Percentiles rank a stretch among this genome's conserved stretches.
phyloP scores from a whole-genome alignment of 2,888 invertebrate genomes.

The Epistrophella euchroma region DNA sequence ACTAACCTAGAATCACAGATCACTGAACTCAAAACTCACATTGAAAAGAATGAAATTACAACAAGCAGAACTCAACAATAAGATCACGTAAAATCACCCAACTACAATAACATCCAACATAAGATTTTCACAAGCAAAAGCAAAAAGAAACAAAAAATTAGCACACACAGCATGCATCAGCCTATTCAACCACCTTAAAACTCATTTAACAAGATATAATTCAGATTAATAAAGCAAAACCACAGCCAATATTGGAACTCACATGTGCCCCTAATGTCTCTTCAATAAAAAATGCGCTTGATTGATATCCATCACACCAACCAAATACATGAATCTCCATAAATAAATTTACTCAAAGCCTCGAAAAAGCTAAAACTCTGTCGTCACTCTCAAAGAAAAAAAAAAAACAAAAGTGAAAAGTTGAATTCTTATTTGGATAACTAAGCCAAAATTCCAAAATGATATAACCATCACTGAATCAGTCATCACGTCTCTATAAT shows the following conservation, averaged over 20 bases:
- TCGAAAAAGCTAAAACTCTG: background rate
- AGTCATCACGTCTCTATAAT: background rate
- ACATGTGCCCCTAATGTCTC: background rate
- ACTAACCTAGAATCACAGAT: too few species aligned
- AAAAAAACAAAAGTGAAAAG: conserved; percentile 1
- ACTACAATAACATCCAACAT: background rate
- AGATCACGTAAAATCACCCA: background rate
- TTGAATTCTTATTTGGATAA: conserved; percentile 22
- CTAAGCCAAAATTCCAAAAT: background rate
- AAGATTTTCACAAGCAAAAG: background rate
- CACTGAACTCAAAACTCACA: too few species aligned
- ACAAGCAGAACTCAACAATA: background rate
- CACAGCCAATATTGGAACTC: conserved; percentile 21
- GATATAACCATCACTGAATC: conserved; percentile 3
- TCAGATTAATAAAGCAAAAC: conserved; percentile 20
- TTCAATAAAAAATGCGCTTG: background rate
- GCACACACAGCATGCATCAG: conserved; percentile 12
- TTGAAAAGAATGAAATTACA: background rate
- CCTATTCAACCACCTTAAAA: background rate
- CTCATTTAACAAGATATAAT: conserved; percentile 21
- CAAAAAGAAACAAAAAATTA: background rate
- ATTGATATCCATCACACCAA: background rate
- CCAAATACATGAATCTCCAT: conserved; percentile 1
- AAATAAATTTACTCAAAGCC: background rate
- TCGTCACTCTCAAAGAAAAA: background rate